Evolutionary conservation across 2,888 invertebrate species (phyloP), one percentile per base, ranked within the genome.

Genomic region (Nysson spinosus): DNA sequence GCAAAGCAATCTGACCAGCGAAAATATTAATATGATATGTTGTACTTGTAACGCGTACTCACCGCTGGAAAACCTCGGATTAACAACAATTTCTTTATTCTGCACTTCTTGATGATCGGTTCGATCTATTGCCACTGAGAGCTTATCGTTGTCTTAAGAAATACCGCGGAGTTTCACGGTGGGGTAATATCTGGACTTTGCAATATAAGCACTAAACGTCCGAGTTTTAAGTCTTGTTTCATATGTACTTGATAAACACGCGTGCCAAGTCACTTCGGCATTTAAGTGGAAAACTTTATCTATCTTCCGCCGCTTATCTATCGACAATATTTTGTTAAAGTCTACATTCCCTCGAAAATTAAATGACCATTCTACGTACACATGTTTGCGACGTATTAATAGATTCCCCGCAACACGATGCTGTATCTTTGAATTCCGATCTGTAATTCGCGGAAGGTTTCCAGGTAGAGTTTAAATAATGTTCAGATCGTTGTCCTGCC

Each of bases 121-220:
- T 14, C 9, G 39, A 50, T 50, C 28, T 40, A 28, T 28, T 39
- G 40, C 40, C 50, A 30, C 14, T 30, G 49, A 14, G 17, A 37
- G 26, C 35, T 22, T 49, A 19, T 17, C 16, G 4, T 11, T 22
- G 34, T 12, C 17, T 37, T 22, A 34, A 26, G 50, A 50, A 39
- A 39, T 19, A 11, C 5, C 12, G 11, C 12, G 1, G 17, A 22
- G n/a, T 5, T 47, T 28, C 19, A 17, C 28, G 39, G 50, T 50
- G 50, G 39, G 50, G 50, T 19, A 30, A 50, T 50, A 26, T 50
- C 2, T n/a, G n/a, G n/a, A 22, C 37, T 39, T 28, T 50, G 39
- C n/a, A n/a, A 12, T 19, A 9, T 50, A 24, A 19, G 34, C n/a
- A n/a, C n/a, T n/a, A n/a, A n/a, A n/a, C n/a, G n/a, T n/a, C 11